These are phyloP conservation scores for Hydra vulgaris DNA, from an alignment of 30 jellyfish, hydroid and myxozoan species.

Conservation along the genomic window DNA sequence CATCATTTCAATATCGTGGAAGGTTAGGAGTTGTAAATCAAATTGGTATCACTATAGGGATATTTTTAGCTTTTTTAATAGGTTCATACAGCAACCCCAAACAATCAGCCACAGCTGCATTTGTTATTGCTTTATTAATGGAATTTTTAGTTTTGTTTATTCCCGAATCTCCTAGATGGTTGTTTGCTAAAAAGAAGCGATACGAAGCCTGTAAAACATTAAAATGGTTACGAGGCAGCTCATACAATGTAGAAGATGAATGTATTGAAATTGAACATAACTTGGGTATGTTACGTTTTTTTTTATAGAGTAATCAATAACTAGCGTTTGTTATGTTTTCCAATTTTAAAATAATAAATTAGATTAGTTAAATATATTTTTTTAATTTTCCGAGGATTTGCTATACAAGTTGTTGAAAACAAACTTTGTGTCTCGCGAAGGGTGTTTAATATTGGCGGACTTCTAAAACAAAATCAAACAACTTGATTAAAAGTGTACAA, in stretches of 20 bases:
- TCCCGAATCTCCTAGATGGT: background rate
- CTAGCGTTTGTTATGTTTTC: too few species aligned
- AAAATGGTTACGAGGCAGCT: background rate
- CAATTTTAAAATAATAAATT: too few species aligned
- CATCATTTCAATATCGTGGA: background rate
- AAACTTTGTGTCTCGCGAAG: too few species aligned
- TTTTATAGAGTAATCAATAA: too few species aligned
- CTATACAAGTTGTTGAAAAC: too few species aligned
- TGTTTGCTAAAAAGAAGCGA: background rate
- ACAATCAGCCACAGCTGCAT: background rate
- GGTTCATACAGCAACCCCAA: background rate
- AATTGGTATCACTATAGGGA: background rate
- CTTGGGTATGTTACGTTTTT: too few species aligned
- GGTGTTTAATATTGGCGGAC: too few species aligned
- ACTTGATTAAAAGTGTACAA: too few species aligned
- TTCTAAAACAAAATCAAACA: too few species aligned
- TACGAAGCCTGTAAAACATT: background rate
- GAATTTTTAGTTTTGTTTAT: background rate
- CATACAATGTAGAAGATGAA: background rate
- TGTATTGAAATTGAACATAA: background rate
- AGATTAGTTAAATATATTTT: too few species aligned
- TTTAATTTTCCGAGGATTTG: too few species aligned
- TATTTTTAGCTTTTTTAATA: background rate
- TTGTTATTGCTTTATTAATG: background rate
- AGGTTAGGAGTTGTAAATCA: background rate